Evolutionary conservation across 2,888 invertebrate genomes (phyloP), one percentile per base, ranked within the genome.

Genomic region (Nowickia ferox): DNA sequence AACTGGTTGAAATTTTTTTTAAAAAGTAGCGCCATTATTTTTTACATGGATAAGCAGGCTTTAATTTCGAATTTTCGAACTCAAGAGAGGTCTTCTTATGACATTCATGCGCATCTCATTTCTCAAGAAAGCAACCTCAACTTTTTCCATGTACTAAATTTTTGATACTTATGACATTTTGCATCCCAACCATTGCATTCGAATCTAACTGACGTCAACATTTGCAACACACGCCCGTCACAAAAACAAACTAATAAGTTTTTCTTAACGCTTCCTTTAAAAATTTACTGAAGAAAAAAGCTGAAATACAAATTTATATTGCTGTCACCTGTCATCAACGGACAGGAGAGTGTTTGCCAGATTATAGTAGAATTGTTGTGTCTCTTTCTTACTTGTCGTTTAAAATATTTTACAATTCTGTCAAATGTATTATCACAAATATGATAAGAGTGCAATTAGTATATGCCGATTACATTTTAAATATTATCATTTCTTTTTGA

Each of bases 381-480:
- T 44, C 19, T 69, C 8, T 6, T 40, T n/a, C n/a, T 55, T 42
- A 30, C 44, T 44, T 57, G 19, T 57, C 44, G 46, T 66, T 57
- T 40, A 9, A 66, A 44, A 68, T 77, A 65, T 42, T 72, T 80
- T 72, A 72, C 72, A 48, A 74, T 48, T 57, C 66, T 66, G 72
- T 51, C 42, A 66, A 48, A 81, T 68, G 66, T 53, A 44, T 78
- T 78, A 72, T 59, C 59, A 66, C 4, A 42, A 46, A 22, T 61
- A 22, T 68, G 71, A 74, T 72, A 71, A 72, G 17, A 51, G 40
- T 40, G 48, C 13, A 79, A 78, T 55, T 78, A 30, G 30, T 30
- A 75, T 59, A 78, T 78, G 40, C 61, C 48, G 74, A 55, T 81
- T 75, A 81, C 53, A 65, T 68, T 48, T 11, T 46, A 78, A 66